phyloP scores from a whole-genome alignment of 2,888 invertebrate genomes.

The Graphium colonna region DNA sequence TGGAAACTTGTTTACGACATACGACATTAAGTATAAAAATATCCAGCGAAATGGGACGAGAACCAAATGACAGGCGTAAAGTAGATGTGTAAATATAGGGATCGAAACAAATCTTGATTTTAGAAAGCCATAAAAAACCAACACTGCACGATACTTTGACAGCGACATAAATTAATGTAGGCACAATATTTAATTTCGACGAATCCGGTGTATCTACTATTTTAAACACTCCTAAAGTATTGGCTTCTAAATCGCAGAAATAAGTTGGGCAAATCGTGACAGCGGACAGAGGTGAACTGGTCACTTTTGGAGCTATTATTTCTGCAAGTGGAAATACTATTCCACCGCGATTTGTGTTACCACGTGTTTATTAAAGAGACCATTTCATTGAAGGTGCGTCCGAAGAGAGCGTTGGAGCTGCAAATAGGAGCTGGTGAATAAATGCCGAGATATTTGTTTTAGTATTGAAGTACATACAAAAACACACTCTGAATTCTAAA shows the following conservation, averaged over 20 bases:
- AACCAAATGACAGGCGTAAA: slow-evolving; percentile 25
- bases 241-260: slow-evolving; percentile 21
- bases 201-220: background rate
- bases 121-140: slow-evolving; percentile 26
- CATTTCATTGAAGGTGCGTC: background rate
- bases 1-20: slow-evolving; percentile 30
- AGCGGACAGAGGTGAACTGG: slow-evolving; percentile 10
- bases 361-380: slow-evolving; percentile 10
- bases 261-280: slow-evolving; percentile 35
- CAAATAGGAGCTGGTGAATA: slow-evolving; percentile 24
- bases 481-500: slow-evolving; percentile 24
- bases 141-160: slow-evolving; percentile 14
- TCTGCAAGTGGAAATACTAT: slow-evolving; percentile 21
- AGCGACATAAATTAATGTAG: no score
- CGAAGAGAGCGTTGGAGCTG: background rate
- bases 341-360: slow-evolving; percentile 17
- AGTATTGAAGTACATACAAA: slow-evolving; percentile 5
- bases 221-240: background rate
- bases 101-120: slow-evolving; percentile 16
- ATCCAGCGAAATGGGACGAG: slow-evolving; percentile 23
- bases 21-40: slow-evolving; percentile 15
- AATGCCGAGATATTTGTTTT: slow-evolving; percentile 22
- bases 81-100: slow-evolving; percentile 21
- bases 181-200: slow-evolving; percentile 2
- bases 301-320: slow-evolving; percentile 19